Conservation (phyloP, 2,888 invertebrate genomes). For the Hydrotaea cyrtoneurina region DNA sequence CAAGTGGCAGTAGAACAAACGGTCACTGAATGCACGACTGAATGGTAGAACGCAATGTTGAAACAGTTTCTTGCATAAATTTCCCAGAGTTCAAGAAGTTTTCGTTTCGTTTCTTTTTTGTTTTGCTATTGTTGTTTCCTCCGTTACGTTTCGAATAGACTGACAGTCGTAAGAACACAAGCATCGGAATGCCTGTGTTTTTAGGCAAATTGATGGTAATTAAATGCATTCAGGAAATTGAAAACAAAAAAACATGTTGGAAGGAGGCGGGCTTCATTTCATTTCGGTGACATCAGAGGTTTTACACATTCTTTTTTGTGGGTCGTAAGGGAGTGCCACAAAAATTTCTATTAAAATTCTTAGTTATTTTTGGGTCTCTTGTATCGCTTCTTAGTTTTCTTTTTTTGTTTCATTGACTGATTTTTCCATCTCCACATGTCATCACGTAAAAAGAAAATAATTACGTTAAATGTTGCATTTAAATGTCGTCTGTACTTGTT, state of each 20-base stretch:
- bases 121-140: neutral
- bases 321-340: neutral
- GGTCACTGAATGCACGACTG: constrained; percentile 28
- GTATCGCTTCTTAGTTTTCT: neutral
- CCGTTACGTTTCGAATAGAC: neutral
- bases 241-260: neutral
- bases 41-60: constrained; percentile 27
- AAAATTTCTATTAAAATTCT: constrained; percentile 3
- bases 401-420: neutral
- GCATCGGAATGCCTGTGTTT: neutral
- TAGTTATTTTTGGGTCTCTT: neutral
- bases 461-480: constrained; percentile 52
- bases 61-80: constrained; percentile 49
- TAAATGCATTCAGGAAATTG: constrained; percentile 53
- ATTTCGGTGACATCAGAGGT: neutral
- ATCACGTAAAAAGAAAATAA: constrained; percentile 38
- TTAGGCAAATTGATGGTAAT: constrained; percentile 38
- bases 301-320: neutral
- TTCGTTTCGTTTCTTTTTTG: neutral
- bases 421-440: constrained; percentile 14
- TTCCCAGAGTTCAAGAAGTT: constrained; percentile 30
- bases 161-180: neutral
- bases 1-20: constrained; percentile 25
- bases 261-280: neutral
- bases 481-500: constrained; percentile 15